Conservation (phyloP, 2,797 vertebrate genomes). For the Neopelma chrysocephalum region DNA sequence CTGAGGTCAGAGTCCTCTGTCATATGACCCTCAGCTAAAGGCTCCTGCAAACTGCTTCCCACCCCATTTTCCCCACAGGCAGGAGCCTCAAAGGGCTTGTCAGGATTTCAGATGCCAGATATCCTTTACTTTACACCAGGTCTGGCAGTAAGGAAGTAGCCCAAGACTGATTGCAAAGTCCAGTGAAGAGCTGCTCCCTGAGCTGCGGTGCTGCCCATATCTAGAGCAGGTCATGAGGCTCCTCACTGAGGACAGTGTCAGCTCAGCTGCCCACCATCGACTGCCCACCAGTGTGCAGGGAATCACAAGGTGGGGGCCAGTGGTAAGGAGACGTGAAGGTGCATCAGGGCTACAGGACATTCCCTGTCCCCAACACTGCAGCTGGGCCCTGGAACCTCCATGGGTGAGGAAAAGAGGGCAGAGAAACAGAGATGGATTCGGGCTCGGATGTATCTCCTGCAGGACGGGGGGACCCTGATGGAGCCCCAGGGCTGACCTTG, state of each 20-base stretch:
- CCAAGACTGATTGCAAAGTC: background rate
- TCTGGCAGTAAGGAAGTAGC: rapidly evolving
- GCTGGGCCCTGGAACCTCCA: background rate
- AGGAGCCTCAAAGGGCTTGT: background rate
- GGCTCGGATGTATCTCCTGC: background rate
- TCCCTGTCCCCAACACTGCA: background rate
- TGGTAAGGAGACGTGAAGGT: rapidly evolving
- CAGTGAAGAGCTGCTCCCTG: rapidly evolving
- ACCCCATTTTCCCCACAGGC: rapidly evolving
- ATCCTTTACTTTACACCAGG: background rate
- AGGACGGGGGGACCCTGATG: background rate
- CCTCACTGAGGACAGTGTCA: rapidly evolving
- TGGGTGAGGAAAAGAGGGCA: background rate
- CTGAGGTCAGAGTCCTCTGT: background rate
- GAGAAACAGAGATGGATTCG: background rate
- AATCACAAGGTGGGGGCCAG: rapidly evolving
- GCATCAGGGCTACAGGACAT: background rate
- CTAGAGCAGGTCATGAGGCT: rapidly evolving
- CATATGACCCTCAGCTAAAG: background rate
- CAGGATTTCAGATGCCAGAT: background rate
- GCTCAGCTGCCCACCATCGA: background rate
- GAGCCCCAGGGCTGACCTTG: background rate
- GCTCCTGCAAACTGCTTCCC: background rate
- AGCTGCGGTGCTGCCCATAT: background rate
- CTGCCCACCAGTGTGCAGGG: background rate